Conservation (phyloP, 2,113 vertebrate genomes). For the Zapornia atra region DNA sequence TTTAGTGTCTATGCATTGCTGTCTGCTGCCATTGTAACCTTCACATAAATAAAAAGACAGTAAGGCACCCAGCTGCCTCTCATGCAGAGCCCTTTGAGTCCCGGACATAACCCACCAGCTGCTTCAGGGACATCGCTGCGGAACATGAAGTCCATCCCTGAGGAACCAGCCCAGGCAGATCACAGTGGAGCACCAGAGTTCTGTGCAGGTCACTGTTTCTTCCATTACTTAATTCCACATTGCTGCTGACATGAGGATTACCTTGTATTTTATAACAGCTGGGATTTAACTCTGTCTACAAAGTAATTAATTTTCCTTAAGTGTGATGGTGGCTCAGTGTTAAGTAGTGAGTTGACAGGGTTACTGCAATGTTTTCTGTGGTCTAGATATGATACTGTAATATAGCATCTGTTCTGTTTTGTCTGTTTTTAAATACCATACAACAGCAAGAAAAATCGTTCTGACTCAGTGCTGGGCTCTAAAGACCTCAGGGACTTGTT, state of each 20-base stretch:
- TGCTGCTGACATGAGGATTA: not conserved
- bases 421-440: not conserved
- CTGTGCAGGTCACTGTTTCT: constrained; percentile 65
- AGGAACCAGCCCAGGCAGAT: constrained; percentile 51
- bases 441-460: not conserved
- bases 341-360: not conserved
- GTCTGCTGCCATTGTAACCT: constrained; percentile 30
- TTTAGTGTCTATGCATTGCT: constrained; percentile 19
- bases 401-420: not conserved
- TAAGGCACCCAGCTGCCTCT: constrained; percentile 6
- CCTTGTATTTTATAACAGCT: not conserved
- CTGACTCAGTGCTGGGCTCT: not conserved
- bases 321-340: not conserved
- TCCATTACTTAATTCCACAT: not conserved
- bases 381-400: not conserved
- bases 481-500: not conserved
- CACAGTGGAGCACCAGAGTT: constrained; percentile 48
- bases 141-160: constrained; percentile 64
- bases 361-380: not conserved
- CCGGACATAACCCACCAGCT: not conserved
- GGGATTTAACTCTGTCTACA: not conserved
- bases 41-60: constrained; percentile 59
- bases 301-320: constrained; percentile 29
- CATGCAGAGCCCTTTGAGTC: constrained; percentile 57
- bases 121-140: constrained; percentile 1